phyloP scores from a whole-genome alignment of 2,888 invertebrate species.

The Hypselothyrea guttata region DNA sequence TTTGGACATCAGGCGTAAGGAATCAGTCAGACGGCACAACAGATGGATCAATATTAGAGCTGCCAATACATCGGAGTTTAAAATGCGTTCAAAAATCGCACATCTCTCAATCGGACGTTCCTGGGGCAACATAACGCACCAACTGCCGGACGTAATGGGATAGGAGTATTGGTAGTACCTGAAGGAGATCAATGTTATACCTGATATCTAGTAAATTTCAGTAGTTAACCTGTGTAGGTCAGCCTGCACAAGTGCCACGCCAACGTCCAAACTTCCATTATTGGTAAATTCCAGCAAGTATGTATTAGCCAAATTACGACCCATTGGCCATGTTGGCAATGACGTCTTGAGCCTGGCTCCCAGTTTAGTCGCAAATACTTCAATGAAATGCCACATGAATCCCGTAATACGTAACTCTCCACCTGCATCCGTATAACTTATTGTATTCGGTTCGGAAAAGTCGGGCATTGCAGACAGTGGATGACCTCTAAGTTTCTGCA shows the following conservation, averaged over 20 bases:
- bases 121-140: slow-evolving; percentile 55
- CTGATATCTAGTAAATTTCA: not conserved
- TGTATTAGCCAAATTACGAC: not conserved
- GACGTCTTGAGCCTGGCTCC: slow-evolving; percentile 19
- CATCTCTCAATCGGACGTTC: slow-evolving; percentile 29
- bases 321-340: slow-evolving; percentile 18
- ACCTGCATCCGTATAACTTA: slow-evolving; percentile 13
- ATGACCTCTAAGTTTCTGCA: slow-evolving; percentile 32
- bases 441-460: slow-evolving; percentile 43
- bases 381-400: slow-evolving; percentile 47
- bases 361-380: slow-evolving; percentile 31
- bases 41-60: slow-evolving; percentile 4
- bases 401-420: slow-evolving; percentile 33
- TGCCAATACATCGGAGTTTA: slow-evolving; percentile 6
- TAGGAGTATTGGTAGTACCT: slow-evolving; percentile 40
- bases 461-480: slow-evolving; percentile 45
- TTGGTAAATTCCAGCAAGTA: slow-evolving; percentile 35
- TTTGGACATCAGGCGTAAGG: not conserved
- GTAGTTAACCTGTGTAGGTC: slow-evolving; percentile 6
- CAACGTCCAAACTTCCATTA: slow-evolving; percentile 48
- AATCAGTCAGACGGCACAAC: not conserved
- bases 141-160: slow-evolving; percentile 32
- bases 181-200: not conserved
- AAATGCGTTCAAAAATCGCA: slow-evolving; percentile 22
- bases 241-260: slow-evolving; percentile 12